These are phyloP conservation scores for Melanargia galathea DNA, from an alignment of 2,888 invertebrate species.

Conservation along the genomic window DNA sequence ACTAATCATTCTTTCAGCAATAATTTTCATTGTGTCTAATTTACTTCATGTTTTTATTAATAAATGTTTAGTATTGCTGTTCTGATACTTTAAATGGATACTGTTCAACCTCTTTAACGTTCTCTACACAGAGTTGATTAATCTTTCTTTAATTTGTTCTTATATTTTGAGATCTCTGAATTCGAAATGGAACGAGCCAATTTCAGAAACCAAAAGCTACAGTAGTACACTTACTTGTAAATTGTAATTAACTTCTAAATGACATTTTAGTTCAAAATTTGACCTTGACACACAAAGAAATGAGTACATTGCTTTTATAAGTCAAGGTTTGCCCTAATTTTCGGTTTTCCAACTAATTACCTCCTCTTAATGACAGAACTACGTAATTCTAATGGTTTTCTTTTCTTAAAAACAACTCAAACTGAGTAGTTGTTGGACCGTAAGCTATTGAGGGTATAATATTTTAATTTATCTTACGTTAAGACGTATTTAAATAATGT, in stretches of 20 bases:
- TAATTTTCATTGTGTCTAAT: background rate
- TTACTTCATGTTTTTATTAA: background rate
- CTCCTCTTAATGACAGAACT: background rate
- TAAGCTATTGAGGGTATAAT: too few relatives aligned
- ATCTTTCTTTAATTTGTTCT: background rate
- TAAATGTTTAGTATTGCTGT: background rate
- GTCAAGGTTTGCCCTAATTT: slow-evolving; percentile 5
- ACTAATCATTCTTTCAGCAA: background rate
- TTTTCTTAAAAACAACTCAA: too few relatives aligned
- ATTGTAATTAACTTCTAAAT: too few relatives aligned
- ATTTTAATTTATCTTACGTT: too few relatives aligned
- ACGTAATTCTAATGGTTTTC: background rate
- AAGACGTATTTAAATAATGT: background rate
- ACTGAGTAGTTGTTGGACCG: too few relatives aligned
- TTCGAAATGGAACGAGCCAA: too few relatives aligned
- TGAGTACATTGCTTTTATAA: background rate
- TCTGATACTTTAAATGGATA: background rate
- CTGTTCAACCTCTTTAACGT: background rate
- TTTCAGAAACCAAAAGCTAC: too few relatives aligned
- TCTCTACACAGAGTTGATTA: background rate
- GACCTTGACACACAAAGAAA: slow-evolving; percentile 6
- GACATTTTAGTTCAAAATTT: background rate
- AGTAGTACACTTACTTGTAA: too few relatives aligned
- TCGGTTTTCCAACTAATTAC: background rate
- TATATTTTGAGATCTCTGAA: too few relatives aligned